A percentile compares a stretch with the other conserved stretches of the same genome.
Conservation (phyloP, 1,140 invertebrate genomes). For the Gyrodactylus bullatarudis region DNA sequence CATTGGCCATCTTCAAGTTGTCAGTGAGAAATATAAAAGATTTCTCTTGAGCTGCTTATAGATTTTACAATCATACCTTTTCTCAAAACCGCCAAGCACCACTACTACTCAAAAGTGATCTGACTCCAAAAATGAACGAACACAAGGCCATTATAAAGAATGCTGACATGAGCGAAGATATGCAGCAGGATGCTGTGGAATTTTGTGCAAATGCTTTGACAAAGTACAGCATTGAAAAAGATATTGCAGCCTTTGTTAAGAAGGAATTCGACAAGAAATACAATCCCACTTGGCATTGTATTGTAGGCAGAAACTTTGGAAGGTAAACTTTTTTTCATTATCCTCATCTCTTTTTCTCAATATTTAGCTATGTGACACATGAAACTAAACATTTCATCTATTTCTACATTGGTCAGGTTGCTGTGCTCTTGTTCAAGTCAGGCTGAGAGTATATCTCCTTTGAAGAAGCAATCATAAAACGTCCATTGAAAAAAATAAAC, state of each 20-base stretch:
- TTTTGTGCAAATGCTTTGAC: slow-evolving; percentile 87
- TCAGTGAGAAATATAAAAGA: too few species aligned
- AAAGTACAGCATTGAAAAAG: slow-evolving; percentile 99
- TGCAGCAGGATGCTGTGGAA: slow-evolving; percentile 98
- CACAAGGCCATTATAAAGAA: slow-evolving; percentile 98
- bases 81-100: too few species aligned
- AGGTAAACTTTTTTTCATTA: slow-evolving; percentile 34
- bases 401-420: slow-evolving; percentile 74
- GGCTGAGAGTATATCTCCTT: too few species aligned
- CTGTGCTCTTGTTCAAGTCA: slow-evolving; percentile 89
- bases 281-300: slow-evolving; percentile 28
- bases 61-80: too few species aligned
- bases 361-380: slow-evolving; percentile 45
- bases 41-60: too few species aligned
- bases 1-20: too few species aligned
- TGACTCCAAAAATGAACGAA: slow-evolving; percentile 80
- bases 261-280: slow-evolving; percentile 72
- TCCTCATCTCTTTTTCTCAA: neutral
- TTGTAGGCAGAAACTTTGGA: slow-evolving; percentile 62
- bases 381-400: slow-evolving; percentile 87
- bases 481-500: too few species aligned
- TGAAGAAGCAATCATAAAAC: too few species aligned
- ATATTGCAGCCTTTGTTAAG: slow-evolving; percentile 88
- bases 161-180: slow-evolving; percentile 98
- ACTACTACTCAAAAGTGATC: too few species aligned